Percentiles rank a stretch among this genome's conserved stretches.
Conservation (phyloP, 2,797 vertebrate species). For the Pempheris klunzingeri region DNA sequence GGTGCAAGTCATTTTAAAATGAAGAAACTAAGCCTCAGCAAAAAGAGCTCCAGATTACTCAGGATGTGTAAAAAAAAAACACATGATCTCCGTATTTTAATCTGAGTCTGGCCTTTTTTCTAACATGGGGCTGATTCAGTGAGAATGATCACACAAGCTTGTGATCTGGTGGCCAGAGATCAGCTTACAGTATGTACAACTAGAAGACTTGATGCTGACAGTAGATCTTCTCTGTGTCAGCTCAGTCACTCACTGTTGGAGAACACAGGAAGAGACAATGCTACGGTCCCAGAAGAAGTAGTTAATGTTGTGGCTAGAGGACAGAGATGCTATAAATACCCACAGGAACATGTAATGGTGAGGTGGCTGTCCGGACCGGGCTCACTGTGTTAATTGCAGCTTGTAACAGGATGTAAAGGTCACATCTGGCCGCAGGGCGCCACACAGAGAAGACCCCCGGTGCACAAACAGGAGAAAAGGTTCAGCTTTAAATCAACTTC, state of each 20-base stretch:
- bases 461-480: slow-evolving; percentile 16
- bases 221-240: neutral
- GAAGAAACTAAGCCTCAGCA: neutral
- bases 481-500: neutral
- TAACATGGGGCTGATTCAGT: neutral
- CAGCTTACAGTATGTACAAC: neutral
- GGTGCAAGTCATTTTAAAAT: slow-evolving; percentile 24
- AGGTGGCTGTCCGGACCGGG: slow-evolving; percentile 6
- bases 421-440: slow-evolving; percentile 77
- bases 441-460: neutral
- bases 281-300: neutral
- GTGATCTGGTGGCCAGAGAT: neutral
- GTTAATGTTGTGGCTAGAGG: no score
- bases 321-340: neutral
- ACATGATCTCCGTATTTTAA: neutral
- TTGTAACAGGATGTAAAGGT: slow-evolving; percentile 80
- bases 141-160: neutral
- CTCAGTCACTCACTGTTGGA: no score
- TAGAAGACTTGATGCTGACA: no score
- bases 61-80: slow-evolving; percentile 10
- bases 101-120: neutral
- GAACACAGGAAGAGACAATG: neutral
- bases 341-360: neutral
- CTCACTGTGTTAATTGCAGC: slow-evolving; percentile 71
- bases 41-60: slow-evolving; percentile 20